Conservation (phyloP, 2,888 invertebrate species). For the Melanotus villosus region DNA sequence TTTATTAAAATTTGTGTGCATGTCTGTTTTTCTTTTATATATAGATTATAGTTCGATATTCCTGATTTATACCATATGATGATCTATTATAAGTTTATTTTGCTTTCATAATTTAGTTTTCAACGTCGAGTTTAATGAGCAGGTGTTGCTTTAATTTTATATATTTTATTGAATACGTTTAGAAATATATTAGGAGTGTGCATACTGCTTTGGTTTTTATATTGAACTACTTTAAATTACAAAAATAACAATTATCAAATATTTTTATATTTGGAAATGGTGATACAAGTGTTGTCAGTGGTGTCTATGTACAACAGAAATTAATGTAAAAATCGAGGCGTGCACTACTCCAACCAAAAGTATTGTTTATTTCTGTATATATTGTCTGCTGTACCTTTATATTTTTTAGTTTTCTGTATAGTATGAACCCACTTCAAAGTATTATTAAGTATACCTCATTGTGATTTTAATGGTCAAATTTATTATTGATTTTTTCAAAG, state of each 20-base stretch:
- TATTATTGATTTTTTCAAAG: constrained; percentile 40
- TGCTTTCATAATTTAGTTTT: no score
- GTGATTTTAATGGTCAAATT: constrained; percentile 50
- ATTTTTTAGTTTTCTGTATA: constrained; percentile 29
- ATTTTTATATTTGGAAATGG: no score
- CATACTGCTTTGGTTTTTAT: no score
- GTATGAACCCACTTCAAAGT: constrained; percentile 45
- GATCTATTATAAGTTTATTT: not conserved
- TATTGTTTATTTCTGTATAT: constrained; percentile 35
- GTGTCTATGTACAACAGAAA: no score
- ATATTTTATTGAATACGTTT: not conserved
- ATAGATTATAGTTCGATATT: constrained; percentile 32
- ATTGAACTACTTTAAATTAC: no score
- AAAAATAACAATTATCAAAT: no score
- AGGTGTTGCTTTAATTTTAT: constrained; percentile 35
- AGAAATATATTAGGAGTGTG: not conserved
- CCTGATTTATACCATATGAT: not conserved
- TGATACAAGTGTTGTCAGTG: no score
- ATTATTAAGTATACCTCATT: constrained; percentile 57
- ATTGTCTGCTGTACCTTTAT: constrained; percentile 28
- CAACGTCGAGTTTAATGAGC: no score
- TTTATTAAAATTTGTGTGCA: constrained; percentile 44
- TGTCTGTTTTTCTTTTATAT: constrained; percentile 34
- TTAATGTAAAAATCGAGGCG: no score
- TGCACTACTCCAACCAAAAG: not conserved